phyloP scores from a whole-genome alignment of 2,113 vertebrate genomes.

The Apodemus speciosus region DNA sequence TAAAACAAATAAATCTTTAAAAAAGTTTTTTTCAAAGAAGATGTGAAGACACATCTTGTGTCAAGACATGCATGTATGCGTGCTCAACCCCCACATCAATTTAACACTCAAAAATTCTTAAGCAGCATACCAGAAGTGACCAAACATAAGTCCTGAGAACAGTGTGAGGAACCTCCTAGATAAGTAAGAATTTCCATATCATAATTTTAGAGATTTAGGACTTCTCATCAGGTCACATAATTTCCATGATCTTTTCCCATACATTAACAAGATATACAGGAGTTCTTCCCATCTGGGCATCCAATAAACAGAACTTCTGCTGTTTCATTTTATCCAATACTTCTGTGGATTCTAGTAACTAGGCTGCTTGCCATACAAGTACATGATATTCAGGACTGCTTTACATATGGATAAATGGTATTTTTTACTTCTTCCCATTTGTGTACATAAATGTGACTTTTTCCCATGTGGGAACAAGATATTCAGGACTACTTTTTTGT shows the following conservation, averaged over 20 bases:
- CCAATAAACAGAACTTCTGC: background rate
- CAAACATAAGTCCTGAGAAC: background rate
- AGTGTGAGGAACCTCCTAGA: background rate
- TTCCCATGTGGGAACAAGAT: background rate
- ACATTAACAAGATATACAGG: background rate
- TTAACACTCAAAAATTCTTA: background rate
- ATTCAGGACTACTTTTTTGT: background rate
- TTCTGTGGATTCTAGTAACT: background rate
- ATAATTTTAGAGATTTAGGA: background rate
- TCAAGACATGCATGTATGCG: background rate
- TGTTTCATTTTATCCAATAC: background rate
- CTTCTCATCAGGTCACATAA: background rate
- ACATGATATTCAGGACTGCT: background rate
- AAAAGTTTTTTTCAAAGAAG: background rate
- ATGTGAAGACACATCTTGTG: background rate
- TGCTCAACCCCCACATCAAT: background rate
- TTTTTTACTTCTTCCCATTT: background rate
- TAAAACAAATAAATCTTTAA: background rate
- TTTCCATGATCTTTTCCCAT: background rate
- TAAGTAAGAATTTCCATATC: background rate
- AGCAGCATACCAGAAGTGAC: background rate
- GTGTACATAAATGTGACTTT: background rate
- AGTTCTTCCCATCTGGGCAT: background rate
- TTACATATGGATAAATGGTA: background rate
- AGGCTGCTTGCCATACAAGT: background rate